A percentile compares a stretch with the other conserved stretches of the same genome.
phyloP scores from a whole-genome alignment of 2,113 vertebrate species.

The Gobio gobio region DNA sequence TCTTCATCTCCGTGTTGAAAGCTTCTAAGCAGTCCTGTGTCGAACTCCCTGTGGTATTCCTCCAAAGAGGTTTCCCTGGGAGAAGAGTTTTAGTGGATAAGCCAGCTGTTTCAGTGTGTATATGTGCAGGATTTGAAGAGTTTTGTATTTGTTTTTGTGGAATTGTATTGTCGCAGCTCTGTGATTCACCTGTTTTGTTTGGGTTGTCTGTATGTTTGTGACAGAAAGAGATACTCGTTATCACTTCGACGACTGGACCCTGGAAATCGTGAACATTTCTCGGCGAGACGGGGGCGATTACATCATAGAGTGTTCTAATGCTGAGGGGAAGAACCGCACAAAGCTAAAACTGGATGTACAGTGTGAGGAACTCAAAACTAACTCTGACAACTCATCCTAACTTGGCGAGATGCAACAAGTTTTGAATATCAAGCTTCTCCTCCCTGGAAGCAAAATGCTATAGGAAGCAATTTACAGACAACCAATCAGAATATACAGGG shows the following conservation, averaged over 20 bases:
- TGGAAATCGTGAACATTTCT: slow-evolving; percentile 78
- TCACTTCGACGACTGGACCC: slow-evolving; percentile 60
- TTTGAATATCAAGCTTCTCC: not conserved
- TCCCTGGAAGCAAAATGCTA: not conserved
- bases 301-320: slow-evolving; percentile 70
- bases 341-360: slow-evolving; percentile 72
- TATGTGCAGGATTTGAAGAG: not conserved
- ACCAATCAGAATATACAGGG: not conserved
- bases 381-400: not conserved
- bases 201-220: slow-evolving; percentile 50
- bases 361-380: slow-evolving; percentile 67
- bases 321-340: slow-evolving; percentile 67
- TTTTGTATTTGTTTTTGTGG: not conserved
- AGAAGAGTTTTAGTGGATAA: not conserved
- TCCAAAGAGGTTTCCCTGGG: not conserved
- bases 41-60: slow-evolving; percentile 10
- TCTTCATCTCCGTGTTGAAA: slow-evolving; percentile 66
- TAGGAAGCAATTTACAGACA: not conserved
- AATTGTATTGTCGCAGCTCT: not conserved
- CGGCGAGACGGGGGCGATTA: slow-evolving; percentile 73
- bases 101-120: not conserved
- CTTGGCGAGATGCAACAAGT: not conserved
- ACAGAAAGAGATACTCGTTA: slow-evolving; percentile 65
- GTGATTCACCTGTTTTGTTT: not conserved
- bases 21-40: slow-evolving; percentile 56